Evolutionary conservation across 2,888 invertebrate species (phyloP), one percentile per base, ranked within the genome.

Genomic region (Cataglyphis cursor): DNA sequence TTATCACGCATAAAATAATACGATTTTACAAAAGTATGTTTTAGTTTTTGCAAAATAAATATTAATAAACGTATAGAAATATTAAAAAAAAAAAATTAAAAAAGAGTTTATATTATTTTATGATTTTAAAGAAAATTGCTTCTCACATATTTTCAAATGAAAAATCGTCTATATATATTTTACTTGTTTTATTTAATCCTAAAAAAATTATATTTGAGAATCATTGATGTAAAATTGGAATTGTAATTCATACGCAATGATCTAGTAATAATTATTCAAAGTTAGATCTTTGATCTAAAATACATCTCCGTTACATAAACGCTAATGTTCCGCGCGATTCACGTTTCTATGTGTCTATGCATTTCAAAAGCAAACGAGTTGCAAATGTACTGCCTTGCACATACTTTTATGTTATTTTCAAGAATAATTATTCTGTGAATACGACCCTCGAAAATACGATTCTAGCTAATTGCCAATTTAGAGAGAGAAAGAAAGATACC

Each of bases 341-440:
- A 9, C 48, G 31, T 31, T n/a, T 74, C 31, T 48, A 48, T 31
- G 28, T 44, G 15, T 75, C 31, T 41, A 41, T 41, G 21, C 48
- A 51, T 75, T 62, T 44, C 24, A 51, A 75, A 48, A 1, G 9
- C 35, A 65, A 62, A 35, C 8, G 28, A 21, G 10, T 18, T 6
- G 15, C 24, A 62, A 65, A 76, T n/a, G 12, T 54, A 65, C 64
- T 76, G 54, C 31, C 76, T 66, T 54, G 66, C 57, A 65, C 38
- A 24, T 28, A 41, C 4, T 75, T 51, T n/a, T 57, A 59, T 12
- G 44, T 78, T 31, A 48, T 44, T 35, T 18, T 35, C 59, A 44
- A 70, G 41, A 59, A n/a, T 41, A 66, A 54, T 15, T 44, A 21
- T 59, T 5, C 18, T 31, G 31, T 57, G 24, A 48, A 59, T 18